Conservation (phyloP, 1,140 invertebrate species). For the Samia ricini region DNA sequence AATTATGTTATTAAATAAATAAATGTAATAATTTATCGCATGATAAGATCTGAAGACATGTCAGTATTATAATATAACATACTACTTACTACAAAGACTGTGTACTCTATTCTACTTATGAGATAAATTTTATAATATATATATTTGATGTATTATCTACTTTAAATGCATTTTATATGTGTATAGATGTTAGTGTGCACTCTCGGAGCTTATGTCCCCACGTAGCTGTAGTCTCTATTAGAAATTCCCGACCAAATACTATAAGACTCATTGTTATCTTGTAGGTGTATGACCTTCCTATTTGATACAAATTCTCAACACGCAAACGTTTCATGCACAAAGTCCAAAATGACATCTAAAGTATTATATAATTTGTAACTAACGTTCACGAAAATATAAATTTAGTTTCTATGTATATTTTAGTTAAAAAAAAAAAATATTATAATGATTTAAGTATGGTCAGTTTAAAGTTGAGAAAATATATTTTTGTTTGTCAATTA, state of each 20-base stretch:
- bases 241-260: constrained; percentile 73
- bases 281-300: constrained; percentile 3
- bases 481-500: too few relatives aligned
- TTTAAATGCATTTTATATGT: constrained; percentile 51
- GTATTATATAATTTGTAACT: too few relatives aligned
- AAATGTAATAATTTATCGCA: neutral
- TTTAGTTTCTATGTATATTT: too few relatives aligned
- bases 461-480: too few relatives aligned
- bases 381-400: too few relatives aligned
- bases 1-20: constrained; percentile 9
- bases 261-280: constrained; percentile 63
- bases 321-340: neutral
- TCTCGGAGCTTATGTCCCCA: constrained; percentile 73
- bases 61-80: constrained; percentile 69
- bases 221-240: constrained; percentile 66
- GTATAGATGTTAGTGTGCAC: constrained; percentile 65
- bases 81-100: constrained; percentile 71
- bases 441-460: too few relatives aligned
- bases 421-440: too few relatives aligned
- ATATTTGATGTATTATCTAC: constrained; percentile 32
- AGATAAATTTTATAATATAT: constrained; percentile 54
- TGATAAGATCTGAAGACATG: constrained; percentile 42
- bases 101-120: constrained; percentile 61
- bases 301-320: neutral
- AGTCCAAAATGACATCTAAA: neutral